phyloP scores from a whole-genome alignment of 1,140 invertebrate species.

The Eciton burchellii region DNA sequence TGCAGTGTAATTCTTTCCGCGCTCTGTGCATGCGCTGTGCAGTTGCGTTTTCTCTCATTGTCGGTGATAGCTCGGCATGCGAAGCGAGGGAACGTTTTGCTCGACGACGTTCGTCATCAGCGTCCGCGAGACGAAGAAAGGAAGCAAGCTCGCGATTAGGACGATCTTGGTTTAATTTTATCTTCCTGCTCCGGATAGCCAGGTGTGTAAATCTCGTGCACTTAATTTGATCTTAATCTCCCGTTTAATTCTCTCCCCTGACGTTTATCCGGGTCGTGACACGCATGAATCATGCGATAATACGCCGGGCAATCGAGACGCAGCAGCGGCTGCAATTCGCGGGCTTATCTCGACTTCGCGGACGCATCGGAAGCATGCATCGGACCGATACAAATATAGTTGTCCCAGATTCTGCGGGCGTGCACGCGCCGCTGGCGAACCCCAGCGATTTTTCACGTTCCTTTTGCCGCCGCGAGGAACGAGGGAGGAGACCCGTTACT shows the following conservation, averaged over 20 bases:
- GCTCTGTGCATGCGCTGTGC: background rate
- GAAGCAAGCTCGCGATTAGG: slow-evolving; percentile 7
- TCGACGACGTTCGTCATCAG: background rate
- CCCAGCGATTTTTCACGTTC: slow-evolving; percentile 55
- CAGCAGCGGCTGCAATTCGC: slow-evolving; percentile 17
- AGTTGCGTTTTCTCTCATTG: background rate
- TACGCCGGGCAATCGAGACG: background rate
- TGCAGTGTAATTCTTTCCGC: background rate
- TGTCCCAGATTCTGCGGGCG: slow-evolving; percentile 68
- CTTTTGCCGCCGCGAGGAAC: slow-evolving; percentile 38
- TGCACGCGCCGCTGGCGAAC: slow-evolving; percentile 45
- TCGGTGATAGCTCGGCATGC: background rate
- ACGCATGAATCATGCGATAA: slow-evolving; percentile 12
- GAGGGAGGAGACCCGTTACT: slow-evolving; percentile 33
- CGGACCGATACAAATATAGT: slow-evolving; percentile 69
- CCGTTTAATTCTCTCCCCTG: background rate
- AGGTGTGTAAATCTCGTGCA: too few species aligned
- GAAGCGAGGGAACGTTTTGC: background rate
- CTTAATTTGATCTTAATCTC: background rate
- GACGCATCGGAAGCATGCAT: slow-evolving; percentile 36
- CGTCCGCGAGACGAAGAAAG: too few species aligned
- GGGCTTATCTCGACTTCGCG: slow-evolving; percentile 53
- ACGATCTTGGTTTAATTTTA: background rate
- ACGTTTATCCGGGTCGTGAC: slow-evolving; percentile 2
- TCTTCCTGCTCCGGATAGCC: background rate